These are phyloP conservation scores for Adelphocoris suturalis DNA, from an alignment of 2,888 invertebrate species.

Conservation along the genomic window DNA sequence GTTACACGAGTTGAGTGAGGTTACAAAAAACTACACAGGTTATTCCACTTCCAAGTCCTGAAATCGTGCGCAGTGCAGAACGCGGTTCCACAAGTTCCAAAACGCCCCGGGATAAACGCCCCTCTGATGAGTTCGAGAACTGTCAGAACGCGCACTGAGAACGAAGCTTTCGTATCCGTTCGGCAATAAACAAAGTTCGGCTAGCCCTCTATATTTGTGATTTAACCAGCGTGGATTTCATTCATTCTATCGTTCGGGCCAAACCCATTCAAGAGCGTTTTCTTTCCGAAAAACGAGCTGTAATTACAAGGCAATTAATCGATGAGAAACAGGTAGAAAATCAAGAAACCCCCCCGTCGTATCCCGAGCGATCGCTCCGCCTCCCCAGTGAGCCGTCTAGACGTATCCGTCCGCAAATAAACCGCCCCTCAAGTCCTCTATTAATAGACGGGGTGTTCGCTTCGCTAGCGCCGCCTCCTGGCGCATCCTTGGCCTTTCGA, in stretches of 20 bases:
- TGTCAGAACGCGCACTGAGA: too few relatives aligned
- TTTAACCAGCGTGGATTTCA: not conserved
- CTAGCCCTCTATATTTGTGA: too few relatives aligned
- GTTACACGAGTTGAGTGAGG: too few relatives aligned
- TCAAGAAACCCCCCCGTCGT: not conserved
- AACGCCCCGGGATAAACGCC: too few relatives aligned
- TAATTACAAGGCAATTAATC: constrained; percentile 45
- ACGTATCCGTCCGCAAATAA: constrained; percentile 60
- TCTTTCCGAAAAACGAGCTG: not conserved
- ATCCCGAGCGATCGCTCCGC: not conserved
- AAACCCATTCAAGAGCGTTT: not conserved
- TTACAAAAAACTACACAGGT: too few relatives aligned
- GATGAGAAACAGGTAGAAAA: constrained; percentile 37
- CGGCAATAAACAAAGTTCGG: too few relatives aligned
- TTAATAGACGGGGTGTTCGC: constrained; percentile 22
- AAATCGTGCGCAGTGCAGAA: too few relatives aligned
- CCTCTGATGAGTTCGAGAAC: too few relatives aligned
- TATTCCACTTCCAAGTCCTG: too few relatives aligned
- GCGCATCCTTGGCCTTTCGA: constrained; percentile 52
- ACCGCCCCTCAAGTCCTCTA: constrained; percentile 44
- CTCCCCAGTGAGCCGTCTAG: constrained; percentile 42
- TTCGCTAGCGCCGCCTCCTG: constrained; percentile 27
- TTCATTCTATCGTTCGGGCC: not conserved
- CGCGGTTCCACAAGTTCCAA: too few relatives aligned
- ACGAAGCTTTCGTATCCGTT: too few relatives aligned